Conservation (phyloP, 2,113 vertebrate genomes). For the Oncorhynchus nerka region DNA sequence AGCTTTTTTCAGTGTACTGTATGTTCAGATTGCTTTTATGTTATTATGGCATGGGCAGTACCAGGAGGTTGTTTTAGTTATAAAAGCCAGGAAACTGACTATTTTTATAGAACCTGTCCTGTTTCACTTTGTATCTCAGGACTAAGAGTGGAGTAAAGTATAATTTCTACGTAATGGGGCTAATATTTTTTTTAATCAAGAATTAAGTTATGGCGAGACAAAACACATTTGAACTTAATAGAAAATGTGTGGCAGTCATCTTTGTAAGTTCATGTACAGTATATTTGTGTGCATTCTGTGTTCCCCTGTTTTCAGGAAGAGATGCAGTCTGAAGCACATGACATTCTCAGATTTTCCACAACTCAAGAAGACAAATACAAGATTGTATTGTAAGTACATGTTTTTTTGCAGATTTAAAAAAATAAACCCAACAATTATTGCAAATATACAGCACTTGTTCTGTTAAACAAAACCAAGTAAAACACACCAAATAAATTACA, state of each 20-base stretch:
- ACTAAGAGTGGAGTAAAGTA: no score
- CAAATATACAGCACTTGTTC: not conserved
- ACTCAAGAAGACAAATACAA: not conserved
- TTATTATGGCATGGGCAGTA: no score
- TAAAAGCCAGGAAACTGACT: no score
- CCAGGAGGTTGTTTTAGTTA: no score
- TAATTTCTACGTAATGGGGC: not conserved
- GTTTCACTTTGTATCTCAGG: no score
- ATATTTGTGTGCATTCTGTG: not conserved
- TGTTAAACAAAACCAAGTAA: constrained; percentile 12
- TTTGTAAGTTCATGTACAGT: no score
- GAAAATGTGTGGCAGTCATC: no score
- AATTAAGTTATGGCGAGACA: no score
- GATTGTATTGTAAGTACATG: not conserved
- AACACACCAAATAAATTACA: constrained; percentile 56
- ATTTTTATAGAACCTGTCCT: no score
- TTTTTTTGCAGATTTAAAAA: not conserved
- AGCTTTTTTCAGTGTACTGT: not conserved
- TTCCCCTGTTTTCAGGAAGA: not conserved
- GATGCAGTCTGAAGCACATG: not conserved
- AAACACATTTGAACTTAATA: no score
- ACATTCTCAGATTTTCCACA: not conserved
- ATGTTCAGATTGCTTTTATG: not conserved
- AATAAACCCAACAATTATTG: not conserved
- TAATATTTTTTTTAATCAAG: not conserved